These are phyloP conservation scores for Ennomos quercinarius DNA, from an alignment of 2,888 invertebrate genomes.

Conservation along the genomic window DNA sequence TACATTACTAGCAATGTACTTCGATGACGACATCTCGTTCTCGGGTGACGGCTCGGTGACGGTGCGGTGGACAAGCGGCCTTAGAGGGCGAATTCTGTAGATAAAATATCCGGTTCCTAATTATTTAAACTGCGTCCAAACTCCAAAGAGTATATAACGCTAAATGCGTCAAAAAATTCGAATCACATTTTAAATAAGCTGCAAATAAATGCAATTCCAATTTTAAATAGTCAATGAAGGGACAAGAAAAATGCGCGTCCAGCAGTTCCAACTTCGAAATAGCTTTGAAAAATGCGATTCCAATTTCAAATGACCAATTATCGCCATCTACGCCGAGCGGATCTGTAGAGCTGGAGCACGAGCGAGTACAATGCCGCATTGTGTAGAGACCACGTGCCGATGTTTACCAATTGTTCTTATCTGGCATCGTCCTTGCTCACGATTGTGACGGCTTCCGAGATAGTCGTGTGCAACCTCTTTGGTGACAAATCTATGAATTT, in stretches of 20 bases:
- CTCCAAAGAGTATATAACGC: no score
- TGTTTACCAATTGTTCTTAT: conserved; percentile 64
- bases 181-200: background rate
- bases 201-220: conserved; percentile 9
- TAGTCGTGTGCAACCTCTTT: conserved; percentile 29
- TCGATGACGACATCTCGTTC: no score
- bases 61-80: no score
- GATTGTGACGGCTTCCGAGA: conserved; percentile 39
- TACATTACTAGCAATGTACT: no score
- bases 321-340: conserved; percentile 27
- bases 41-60: no score
- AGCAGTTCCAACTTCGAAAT: conserved; percentile 12
- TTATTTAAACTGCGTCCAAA: conserved; percentile 2
- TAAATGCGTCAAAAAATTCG: no score
- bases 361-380: conserved; percentile 54
- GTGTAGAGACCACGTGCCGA: conserved; percentile 58
- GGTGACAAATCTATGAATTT: conserved; percentile 31
- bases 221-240: conserved; percentile 1
- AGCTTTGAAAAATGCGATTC: conserved; percentile 27
- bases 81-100: no score
- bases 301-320: conserved; percentile 28
- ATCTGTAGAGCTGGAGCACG: conserved; percentile 36
- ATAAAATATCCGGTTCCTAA: background rate
- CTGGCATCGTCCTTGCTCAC: conserved; percentile 62
- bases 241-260: conserved; percentile 8